phyloP scores from a whole-genome alignment of 2,888 invertebrate species.

The Epirrhoe tristata region DNA sequence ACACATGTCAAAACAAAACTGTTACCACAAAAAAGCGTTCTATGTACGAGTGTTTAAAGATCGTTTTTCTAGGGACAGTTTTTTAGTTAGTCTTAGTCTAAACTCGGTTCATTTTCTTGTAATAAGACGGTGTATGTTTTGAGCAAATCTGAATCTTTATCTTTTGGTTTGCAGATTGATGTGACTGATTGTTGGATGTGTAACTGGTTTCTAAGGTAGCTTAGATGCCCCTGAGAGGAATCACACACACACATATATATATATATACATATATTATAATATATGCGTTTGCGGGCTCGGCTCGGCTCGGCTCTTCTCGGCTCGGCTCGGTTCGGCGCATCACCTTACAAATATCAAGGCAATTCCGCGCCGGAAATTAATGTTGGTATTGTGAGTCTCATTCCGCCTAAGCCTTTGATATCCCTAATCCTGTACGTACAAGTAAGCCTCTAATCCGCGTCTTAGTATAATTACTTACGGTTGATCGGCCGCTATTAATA shows the following conservation, averaged over 20 bases:
- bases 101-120: no score
- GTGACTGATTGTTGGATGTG: no score
- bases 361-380: conserved; percentile 15
- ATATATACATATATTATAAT: no score
- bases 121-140: no score
- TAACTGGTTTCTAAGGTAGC: background rate
- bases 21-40: no score
- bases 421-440: conserved; percentile 2
- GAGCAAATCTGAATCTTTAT: no score
- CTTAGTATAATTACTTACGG: conserved; percentile 7
- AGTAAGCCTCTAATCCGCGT: background rate
- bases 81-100: no score
- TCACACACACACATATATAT: background rate
- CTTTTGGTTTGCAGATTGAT: no score
- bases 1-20: no score
- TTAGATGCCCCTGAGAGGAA: conserved; percentile 14
- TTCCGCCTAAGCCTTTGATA: conserved; percentile 10
- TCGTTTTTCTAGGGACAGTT: no score
- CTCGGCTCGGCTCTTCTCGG: background rate
- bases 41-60: no score
- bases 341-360: conserved; percentile 17
- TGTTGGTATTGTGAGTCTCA: conserved; percentile 23
- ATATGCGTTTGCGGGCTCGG: no score
- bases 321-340: background rate
- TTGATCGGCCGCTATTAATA: background rate